Evolutionary conservation across 2,113 vertebrate genomes (phyloP).

Genomic region (Athene cunicularia): DNA sequence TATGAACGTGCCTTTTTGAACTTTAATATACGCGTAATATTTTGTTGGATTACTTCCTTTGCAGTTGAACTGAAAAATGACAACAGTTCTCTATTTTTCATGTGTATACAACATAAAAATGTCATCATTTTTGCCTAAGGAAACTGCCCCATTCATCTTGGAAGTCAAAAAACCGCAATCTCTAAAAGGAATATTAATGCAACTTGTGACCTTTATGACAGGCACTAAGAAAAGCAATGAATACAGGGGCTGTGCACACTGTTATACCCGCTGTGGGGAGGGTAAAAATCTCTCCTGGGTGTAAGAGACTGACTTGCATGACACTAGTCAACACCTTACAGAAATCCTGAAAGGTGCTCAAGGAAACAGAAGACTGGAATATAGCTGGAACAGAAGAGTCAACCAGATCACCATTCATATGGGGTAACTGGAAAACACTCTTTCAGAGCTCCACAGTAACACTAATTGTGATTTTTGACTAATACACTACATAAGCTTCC

Average conservation of each 20-base stretch:
- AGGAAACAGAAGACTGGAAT: neutral
- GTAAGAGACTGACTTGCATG: neutral
- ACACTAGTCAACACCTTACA: neutral
- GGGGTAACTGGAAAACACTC: neutral
- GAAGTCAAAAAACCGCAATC: neutral
- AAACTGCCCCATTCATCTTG: neutral
- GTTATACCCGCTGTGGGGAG: neutral
- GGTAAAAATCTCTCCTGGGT: neutral
- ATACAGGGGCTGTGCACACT: rapidly evolving
- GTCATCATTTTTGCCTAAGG: neutral
- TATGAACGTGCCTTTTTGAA: neutral
- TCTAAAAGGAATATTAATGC: neutral
- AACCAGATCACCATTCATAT: neutral
- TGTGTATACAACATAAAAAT: neutral
- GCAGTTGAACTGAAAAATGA: neutral
- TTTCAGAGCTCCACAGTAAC: neutral
- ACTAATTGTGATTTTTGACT: neutral
- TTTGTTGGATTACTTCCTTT: neutral
- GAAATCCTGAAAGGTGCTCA: neutral
- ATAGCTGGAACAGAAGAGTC: neutral
- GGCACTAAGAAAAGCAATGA: neutral
- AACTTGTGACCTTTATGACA: neutral
- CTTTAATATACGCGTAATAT: neutral
- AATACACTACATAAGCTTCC: neutral
- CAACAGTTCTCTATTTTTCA: neutral